Percentiles rank a stretch among this genome's conserved stretches.
Evolutionary conservation across 2,113 vertebrate genomes (phyloP).

Genomic region (Galbula dea): DNA sequence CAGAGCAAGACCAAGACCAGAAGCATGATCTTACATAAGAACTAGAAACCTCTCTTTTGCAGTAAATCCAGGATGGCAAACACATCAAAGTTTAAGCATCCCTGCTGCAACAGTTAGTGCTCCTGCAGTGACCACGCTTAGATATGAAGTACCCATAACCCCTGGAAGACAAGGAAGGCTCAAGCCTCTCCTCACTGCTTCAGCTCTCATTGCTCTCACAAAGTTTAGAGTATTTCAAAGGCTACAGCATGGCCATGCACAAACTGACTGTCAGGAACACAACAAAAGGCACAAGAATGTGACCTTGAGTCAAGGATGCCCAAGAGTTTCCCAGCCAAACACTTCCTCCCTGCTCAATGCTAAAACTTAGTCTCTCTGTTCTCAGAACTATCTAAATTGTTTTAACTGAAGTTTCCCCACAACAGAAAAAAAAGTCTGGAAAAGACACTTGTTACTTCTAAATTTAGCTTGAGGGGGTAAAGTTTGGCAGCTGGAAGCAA

Average conservation of each 20-base stretch:
- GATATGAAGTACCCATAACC: neutral
- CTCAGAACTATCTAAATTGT: neutral
- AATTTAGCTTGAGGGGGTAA: neutral
- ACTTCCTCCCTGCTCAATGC: neutral
- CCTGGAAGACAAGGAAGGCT: neutral
- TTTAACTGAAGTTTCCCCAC: neutral
- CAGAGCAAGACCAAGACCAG: neutral
- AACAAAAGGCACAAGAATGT: neutral
- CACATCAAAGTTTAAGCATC: neutral
- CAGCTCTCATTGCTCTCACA: neutral
- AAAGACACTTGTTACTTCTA: neutral
- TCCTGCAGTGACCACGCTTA: neutral
- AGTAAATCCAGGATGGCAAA: neutral
- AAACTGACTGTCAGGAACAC: neutral
- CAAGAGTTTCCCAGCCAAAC: neutral
- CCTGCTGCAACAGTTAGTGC: neutral
- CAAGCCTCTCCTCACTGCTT: neutral
- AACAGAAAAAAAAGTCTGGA: neutral
- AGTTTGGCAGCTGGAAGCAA: neutral
- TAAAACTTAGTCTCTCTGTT: neutral
- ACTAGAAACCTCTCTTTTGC: neutral
- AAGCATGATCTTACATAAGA: neutral
- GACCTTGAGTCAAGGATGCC: neutral
- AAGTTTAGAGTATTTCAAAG: neutral
- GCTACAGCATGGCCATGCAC: neutral